Evolutionary conservation across 2,797 vertebrate species (phyloP), one percentile per base, ranked within the genome.

Genomic region (Phylloscopus collybita): DNA sequence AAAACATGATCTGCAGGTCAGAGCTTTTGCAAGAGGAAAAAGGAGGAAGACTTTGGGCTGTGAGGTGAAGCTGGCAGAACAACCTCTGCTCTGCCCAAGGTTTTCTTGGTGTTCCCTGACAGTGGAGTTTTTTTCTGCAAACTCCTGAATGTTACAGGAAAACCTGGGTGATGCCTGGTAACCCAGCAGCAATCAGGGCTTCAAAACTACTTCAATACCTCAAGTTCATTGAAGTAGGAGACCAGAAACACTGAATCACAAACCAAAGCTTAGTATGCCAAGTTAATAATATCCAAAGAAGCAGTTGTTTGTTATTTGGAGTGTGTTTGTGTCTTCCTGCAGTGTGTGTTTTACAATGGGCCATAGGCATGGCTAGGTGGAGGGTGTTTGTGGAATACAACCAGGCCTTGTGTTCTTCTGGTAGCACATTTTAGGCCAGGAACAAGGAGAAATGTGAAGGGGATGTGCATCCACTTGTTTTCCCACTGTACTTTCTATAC

Each of bases 181-280:
- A 74, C 40, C 23, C 45, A n/a, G 72, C 42, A 80, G 64, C 64
- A 61, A 18, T 17, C 45, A 30, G 34, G 36, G 22, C 88, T 95
- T 88, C 67, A 57, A 34, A 88, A 90, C 34, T 65, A 9, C 67
- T 79, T 82, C 85, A 64, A 49, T 92, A 84, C 57, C 26, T 82
- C 21, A 13, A 18, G 49, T 64, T 89, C 25, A 11, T 49, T 95
- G 34, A 60, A 74, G 53, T 67, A 44, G 3, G 8, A 89, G 73
- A 82, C 40, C 85, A 91, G 73, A 93, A 88, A 29, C 53, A 51
- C 49, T 80, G 88, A 93, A 82, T 94, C 85, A 81, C 80, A 88
- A 82, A 91, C 66, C 65, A 62, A 70, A 79, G 29, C n/a, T 62
- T 89, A 38, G 18, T 61, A 22, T 11, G 69, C 80, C 86, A 45